Evolutionary conservation across 1,140 invertebrate species (phyloP), one percentile per base, ranked within the genome.

Genomic region (Neuroterus valhalla): DNA sequence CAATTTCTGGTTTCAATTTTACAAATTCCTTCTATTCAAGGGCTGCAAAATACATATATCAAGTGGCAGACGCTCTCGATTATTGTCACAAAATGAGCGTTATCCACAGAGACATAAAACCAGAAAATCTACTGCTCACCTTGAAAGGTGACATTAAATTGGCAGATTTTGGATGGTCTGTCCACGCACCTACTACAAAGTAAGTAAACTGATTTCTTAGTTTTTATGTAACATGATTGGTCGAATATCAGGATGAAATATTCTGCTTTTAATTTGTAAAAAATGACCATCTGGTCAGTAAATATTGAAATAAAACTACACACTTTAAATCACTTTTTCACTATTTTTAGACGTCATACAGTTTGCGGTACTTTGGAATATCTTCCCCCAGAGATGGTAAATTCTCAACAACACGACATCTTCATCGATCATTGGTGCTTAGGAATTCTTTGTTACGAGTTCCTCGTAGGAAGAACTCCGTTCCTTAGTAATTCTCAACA

Each of bases 141-240:
- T 89, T 91, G 11, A 91, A 93, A 68, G 96, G 95, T 75, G 93
- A 97, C 85, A 90, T 98, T 0, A 98, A 98, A 90, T 92, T 98
- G 68, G 96, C 96, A 46, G 97, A 98, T 87, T 98, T 98, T 92
- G 97, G 97, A 1, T 98, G 96, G 96, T 98, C 96, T 17, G 96
- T 98, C 8, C 97, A 98, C 90, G 95, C 96, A 5, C 95, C 96
- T 8, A 95, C 95, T 31, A 94, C 94, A 75, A 94, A 94, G 94
- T 95, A 89, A 87, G 82, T 77, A 44, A 21, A 74, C 8, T 0
- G 0, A 31, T 8, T 42, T 19, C 31, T 26, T 50, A 38, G 6
- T 38, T 5, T 38, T 1, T 38, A 8, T 38, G 3, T 8, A 38
- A 5, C 0, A 38, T 38, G 10, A 38, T 38, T 8, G 31, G 4